Base-by-base conservation (phyloP, 2,888 invertebrate species). In the Brachyptera putata region DNA sequence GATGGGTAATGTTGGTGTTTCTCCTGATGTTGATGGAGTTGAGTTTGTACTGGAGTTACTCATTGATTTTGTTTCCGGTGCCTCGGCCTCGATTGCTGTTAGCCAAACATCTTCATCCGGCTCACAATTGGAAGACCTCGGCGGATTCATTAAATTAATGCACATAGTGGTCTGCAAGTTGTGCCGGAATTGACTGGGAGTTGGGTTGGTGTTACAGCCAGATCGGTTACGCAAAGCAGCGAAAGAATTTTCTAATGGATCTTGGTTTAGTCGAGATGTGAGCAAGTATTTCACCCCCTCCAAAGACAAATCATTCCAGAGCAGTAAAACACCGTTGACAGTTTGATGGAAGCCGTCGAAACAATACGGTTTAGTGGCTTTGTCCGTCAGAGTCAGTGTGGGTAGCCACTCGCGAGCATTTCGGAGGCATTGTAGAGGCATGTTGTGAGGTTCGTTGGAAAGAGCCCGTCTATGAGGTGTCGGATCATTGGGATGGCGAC, bases 211-310 rank as follows among this genome's bases (percentile, higher is more conserved):
- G 41, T 66, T 67, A 53, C 64, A 67, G 14, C 69, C 68, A 5
- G 65, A 63, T 26, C 64, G 56, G 55, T 59, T 63, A 48, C 66
- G 56, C 4, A 67, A 25, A 7, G 63, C 62, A 4, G 67, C 67
- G 62, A 68, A 65, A 14, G 64, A 57, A 57, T 67, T 69, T 61
- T 69, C 68, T 3, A 69, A 24, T 1, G 67, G 61, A 59, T 69
- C 69, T 57, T 66, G 67, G 62, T 67, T 66, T 4, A 67, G 46
- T n/a, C 65, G 48, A 37, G 61, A 58, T 13, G 66, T 66, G 3
- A 65, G 53, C 16, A 67, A 53, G 56, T 66, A 68, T 16, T 34
- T 56, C 5, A 53, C 48, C 1, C 63, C 63, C 16, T 63, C 57
- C 11, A 41, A 48, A 61, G 56, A 56, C 50, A 69, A 56, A 18